These are phyloP conservation scores for Protobothrops mucrosquamatus DNA, from an alignment of 2,113 vertebrate species.

Conservation along the genomic window DNA sequence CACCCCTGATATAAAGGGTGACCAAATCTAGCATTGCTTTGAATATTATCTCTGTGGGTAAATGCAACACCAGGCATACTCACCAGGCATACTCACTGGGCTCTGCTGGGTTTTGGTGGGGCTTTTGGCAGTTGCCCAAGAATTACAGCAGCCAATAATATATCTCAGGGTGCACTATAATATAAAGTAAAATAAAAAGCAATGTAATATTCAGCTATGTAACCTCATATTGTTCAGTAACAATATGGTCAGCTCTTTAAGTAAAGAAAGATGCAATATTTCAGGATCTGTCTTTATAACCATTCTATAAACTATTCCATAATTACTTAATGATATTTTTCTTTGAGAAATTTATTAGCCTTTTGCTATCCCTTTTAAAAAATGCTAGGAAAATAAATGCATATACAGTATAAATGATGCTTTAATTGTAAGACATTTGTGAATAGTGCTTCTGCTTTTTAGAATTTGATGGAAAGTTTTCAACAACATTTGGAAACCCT, in stretches of 20 bases:
- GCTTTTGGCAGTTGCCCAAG: background rate
- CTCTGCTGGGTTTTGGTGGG: background rate
- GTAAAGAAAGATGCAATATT: background rate
- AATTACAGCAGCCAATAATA: background rate
- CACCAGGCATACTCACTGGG: background rate
- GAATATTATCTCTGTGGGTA: background rate
- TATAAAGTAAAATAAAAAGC: background rate
- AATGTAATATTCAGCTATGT: background rate
- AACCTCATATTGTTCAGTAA: background rate
- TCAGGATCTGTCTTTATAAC: background rate
- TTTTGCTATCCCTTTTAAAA: background rate
- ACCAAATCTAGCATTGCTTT: background rate
- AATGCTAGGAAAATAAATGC: background rate
- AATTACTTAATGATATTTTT: background rate
- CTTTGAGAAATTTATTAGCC: background rate
- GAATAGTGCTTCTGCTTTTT: conserved; percentile 45
- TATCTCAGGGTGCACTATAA: background rate
- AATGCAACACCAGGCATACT: background rate
- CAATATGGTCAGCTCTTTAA: too few species aligned
- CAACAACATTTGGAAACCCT: conserved; percentile 74
- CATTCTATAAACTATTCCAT: background rate
- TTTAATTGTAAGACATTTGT: background rate
- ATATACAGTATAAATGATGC: background rate
- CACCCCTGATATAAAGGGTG: background rate
- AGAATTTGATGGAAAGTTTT: conserved; percentile 82